These are phyloP conservation scores for Ophion ventricosus DNA, from an alignment of 2,888 invertebrate species.

Conservation along the genomic window DNA sequence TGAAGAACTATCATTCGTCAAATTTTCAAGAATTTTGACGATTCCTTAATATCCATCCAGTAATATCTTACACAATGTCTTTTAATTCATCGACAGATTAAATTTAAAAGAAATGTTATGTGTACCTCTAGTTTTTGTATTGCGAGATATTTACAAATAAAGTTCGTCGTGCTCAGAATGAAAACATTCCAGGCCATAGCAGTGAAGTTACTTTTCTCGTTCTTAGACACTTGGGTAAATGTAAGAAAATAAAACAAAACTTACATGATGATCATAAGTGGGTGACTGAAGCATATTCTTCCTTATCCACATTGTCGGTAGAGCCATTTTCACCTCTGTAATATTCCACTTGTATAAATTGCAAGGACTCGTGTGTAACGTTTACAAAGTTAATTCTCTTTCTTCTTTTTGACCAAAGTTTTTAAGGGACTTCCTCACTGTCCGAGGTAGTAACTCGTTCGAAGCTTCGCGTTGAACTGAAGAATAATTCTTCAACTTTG, in stretches of 20 bases:
- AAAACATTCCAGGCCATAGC: background rate
- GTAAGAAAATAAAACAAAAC: slow-evolving; percentile 38
- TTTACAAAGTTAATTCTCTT: background rate
- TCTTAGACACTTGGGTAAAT: background rate
- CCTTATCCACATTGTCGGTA: slow-evolving; percentile 67
- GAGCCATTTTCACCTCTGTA: slow-evolving; percentile 36
- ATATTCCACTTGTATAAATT: background rate
- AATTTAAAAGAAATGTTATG: background rate
- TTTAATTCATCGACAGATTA: too few relatives aligned
- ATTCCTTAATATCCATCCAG: too few relatives aligned
- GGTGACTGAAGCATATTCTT: slow-evolving; percentile 68
- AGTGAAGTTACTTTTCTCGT: background rate
- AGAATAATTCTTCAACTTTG: background rate
- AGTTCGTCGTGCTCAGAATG: background rate
- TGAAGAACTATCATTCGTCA: too few relatives aligned
- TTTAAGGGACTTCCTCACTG: background rate
- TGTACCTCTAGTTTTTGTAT: background rate
- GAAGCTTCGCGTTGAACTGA: slow-evolving; percentile 44
- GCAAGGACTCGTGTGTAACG: too few relatives aligned
- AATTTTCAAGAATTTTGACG: too few relatives aligned
- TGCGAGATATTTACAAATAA: background rate
- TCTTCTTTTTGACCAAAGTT: background rate
- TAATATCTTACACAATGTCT: too few relatives aligned
- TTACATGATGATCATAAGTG: slow-evolving; percentile 58
- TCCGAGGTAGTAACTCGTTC: slow-evolving; percentile 23